A percentile compares a stretch with the other conserved stretches of the same genome.
Evolutionary conservation across 1,140 invertebrate species (phyloP).

Genomic region (Anoplophora glabripennis): DNA sequence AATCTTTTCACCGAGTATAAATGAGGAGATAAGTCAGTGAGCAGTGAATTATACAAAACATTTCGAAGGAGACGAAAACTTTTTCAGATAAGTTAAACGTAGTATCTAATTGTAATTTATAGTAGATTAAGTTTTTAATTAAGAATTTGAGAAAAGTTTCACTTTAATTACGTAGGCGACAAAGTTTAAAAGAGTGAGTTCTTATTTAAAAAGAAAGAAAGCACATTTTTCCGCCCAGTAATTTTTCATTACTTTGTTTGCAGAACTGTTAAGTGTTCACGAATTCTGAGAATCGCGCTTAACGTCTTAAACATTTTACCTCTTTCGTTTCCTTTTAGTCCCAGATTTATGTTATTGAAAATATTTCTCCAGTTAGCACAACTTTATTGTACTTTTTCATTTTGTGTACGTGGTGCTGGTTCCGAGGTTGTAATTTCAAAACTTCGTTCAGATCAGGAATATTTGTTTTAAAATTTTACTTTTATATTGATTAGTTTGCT

Average conservation of each 20-base stretch:
- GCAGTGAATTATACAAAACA: neutral
- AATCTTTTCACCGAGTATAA: too few relatives aligned
- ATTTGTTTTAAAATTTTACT: too few relatives aligned
- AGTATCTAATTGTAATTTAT: constrained; percentile 8
- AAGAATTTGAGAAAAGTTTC: constrained; percentile 9
- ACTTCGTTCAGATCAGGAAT: too few relatives aligned
- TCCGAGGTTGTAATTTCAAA: too few relatives aligned
- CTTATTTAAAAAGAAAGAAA: neutral
- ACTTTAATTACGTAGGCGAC: constrained; percentile 9
- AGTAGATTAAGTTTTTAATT: constrained; percentile 11
- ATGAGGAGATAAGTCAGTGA: neutral
- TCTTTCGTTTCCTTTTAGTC: too few relatives aligned
- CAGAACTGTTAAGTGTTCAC: neutral
- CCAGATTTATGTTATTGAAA: too few relatives aligned
- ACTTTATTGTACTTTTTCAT: too few relatives aligned
- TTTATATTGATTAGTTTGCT: too few relatives aligned
- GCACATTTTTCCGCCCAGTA: neutral
- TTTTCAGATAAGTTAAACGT: constrained; percentile 7
- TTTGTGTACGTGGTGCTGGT: too few relatives aligned
- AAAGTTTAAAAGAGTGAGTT: constrained; percentile 1
- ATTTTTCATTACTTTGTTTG: constrained; percentile 11
- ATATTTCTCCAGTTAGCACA: too few relatives aligned
- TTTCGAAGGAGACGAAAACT: neutral
- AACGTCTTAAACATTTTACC: too few relatives aligned
- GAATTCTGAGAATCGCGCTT: too few relatives aligned